A percentile compares a stretch with the other conserved stretches of the same genome.
Evolutionary conservation across 2,113 vertebrate species (phyloP).

Genomic region (Cynopterus brachyotis): DNA sequence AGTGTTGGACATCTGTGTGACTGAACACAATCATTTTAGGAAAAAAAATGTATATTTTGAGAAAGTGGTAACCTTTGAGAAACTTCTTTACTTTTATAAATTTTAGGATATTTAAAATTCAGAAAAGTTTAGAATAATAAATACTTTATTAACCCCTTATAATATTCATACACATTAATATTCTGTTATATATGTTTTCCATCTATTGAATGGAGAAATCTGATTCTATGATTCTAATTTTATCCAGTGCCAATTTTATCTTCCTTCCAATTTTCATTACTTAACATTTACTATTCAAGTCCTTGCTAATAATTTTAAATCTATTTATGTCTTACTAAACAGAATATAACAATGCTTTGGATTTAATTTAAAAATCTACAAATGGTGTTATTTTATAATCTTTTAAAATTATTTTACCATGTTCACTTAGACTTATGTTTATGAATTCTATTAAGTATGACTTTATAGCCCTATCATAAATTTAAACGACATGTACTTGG

Average conservation of each 20-base stretch:
- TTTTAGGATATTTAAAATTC: background rate
- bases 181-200: background rate
- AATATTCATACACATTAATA: background rate
- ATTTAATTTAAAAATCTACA: background rate
- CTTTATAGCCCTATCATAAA: background rate
- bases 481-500: background rate
- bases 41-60: background rate
- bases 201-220: background rate
- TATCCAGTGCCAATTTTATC: background rate
- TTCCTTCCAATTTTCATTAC: background rate
- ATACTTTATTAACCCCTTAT: background rate
- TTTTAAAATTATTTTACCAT: background rate
- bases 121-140: background rate
- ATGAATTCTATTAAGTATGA: background rate
- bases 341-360: background rate
- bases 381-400: background rate
- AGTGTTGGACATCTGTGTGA: background rate
- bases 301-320: background rate
- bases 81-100: background rate
- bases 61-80: background rate
- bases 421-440: background rate
- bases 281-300: background rate
- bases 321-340: background rate
- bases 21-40: background rate
- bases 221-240: too few relatives aligned